Evolutionary conservation across 2,113 vertebrate genomes (phyloP).

Genomic region (Donacobius atricapilla): DNA sequence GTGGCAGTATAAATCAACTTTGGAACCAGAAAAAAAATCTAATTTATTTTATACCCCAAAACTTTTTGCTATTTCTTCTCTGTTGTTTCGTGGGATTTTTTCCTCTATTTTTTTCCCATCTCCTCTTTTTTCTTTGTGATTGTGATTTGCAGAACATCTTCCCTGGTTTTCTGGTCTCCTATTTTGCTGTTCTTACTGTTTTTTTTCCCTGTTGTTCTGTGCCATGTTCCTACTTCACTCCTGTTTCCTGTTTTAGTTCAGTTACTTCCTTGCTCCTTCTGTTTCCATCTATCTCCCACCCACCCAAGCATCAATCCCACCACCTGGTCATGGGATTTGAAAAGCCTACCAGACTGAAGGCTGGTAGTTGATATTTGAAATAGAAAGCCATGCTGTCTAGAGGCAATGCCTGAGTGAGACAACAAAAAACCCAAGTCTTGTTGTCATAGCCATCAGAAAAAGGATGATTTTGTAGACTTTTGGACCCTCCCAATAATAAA

Average conservation of each 20-base stretch:
- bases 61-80: background rate
- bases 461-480: background rate
- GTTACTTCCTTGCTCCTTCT: background rate
- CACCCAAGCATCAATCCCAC: background rate
- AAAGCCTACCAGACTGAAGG: background rate
- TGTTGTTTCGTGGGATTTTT: background rate
- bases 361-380: background rate
- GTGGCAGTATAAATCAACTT: background rate
- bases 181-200: background rate
- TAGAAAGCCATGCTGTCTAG: background rate
- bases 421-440: accelerated
- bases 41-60: background rate
- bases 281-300: background rate
- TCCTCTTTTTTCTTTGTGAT: background rate
- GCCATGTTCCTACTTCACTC: background rate
- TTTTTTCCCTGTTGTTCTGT: background rate
- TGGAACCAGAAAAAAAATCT: background rate
- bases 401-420: background rate
- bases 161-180: background rate
- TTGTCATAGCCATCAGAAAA: background rate
- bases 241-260: background rate
- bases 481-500: background rate
- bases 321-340: background rate
- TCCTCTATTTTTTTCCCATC: background rate
- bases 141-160: background rate